Base-by-base conservation (phyloP, 2,113 vertebrate genomes). In the Odontophorus gujanensis region DNA sequence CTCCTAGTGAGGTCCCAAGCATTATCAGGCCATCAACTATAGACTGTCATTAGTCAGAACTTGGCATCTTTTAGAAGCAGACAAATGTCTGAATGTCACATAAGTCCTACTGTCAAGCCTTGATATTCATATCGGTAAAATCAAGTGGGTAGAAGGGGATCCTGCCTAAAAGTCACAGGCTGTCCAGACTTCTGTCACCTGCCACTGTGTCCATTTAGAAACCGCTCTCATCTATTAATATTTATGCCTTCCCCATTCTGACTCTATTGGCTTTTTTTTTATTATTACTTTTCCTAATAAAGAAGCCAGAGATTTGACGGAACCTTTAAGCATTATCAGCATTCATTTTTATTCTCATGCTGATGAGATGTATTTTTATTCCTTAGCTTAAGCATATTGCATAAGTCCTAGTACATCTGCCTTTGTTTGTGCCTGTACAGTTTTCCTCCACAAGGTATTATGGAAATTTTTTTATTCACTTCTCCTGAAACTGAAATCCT, bases 101-200 rank as follows among this genome's bases (percentile, higher is more conserved):
- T 55, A 55, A 77, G 11, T 94, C 87, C 95, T 94, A 90, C 89
- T 97, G 97, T 97, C 92, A 92, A 82, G 67, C 62, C 32, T 92
- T 98, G 97, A 97, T 95, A 96, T 97, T 98, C 97, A 85, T 95
- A 95, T 96, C 92, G 51, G 76, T 92, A 97, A 87, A 85, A 87
- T 38, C 20, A 25, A 62, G 45, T 96, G 71, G 91, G 78, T 50
- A 45, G 18, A 47, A 17, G 34, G 10, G 34, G 14, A 83, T 75
- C 8, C 81, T 90, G 76, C 81, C 81, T 95, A 67, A 96, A 96
- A 91, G 83, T 81, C 95, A 92, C 90, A 92, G 63, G 87, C 93
- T 66, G 45, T 90, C 91, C 89, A 62, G 4, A 59, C 34, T 91
- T 97, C 93, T 97, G 88, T 97, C 96, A 94, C 80, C 94, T 90